These are phyloP conservation scores for Clitarchus hookeri DNA, from an alignment of 2,888 invertebrate species.

Conservation along the genomic window DNA sequence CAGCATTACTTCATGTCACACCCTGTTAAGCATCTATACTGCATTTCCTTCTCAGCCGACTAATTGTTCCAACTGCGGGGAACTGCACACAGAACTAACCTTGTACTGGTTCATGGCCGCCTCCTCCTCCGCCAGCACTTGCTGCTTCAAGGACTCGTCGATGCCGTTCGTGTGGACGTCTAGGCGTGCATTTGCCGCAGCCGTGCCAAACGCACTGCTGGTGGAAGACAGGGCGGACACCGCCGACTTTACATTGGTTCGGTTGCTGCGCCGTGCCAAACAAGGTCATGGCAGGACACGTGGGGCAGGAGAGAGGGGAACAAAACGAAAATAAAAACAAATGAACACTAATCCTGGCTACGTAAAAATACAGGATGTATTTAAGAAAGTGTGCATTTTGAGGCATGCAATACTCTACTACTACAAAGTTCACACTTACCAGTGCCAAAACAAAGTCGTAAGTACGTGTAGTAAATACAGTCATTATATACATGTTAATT, in stretches of 20 bases:
- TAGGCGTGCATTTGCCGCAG: constrained; percentile 73
- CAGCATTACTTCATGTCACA: too few relatives aligned
- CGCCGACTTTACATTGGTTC: constrained; percentile 87
- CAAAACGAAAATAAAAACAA: constrained; percentile 41
- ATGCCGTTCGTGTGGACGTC: constrained; percentile 71
- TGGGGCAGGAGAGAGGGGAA: constrained; percentile 39
- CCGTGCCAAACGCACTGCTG: constrained; percentile 85
- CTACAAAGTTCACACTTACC: background rate
- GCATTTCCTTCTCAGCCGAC: too few relatives aligned
- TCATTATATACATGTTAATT: background rate
- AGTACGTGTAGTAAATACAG: background rate
- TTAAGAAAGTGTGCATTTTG: constrained; percentile 27
- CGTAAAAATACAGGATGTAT: constrained; percentile 20
- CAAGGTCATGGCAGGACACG: constrained; percentile 11
- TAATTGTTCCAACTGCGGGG: too few relatives aligned
- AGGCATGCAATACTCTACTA: constrained; percentile 25
- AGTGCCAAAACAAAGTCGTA: too few relatives aligned
- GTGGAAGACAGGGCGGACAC: constrained; percentile 87
- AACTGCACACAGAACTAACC: constrained; percentile 59
- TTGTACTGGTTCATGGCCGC: constrained; percentile 95
- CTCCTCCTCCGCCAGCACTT: constrained; percentile 94
- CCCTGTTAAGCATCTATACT: too few relatives aligned
- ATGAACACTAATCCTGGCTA: constrained; percentile 31
- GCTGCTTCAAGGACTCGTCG: constrained; percentile 82
- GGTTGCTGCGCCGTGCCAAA: constrained; percentile 64